Percentiles rank a stretch among this genome's conserved stretches.
Conservation (phyloP, 2,113 vertebrate genomes). For the Arenaria interpres region DNA sequence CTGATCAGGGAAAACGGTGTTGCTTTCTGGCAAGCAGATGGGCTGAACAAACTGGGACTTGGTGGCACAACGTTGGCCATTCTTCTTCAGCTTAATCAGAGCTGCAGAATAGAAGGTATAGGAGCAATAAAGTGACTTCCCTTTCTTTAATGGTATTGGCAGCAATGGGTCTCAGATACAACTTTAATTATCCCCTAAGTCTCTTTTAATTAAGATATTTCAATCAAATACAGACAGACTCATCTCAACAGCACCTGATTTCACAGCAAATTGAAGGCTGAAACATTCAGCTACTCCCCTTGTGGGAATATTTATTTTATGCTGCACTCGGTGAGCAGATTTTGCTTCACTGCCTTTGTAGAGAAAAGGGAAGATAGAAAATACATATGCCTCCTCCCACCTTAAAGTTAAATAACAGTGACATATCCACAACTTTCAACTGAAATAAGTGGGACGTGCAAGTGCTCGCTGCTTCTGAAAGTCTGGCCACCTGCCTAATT, state of each 20-base stretch:
- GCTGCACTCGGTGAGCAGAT: slow-evolving; percentile 24
- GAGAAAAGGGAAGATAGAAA: slow-evolving; percentile 6
- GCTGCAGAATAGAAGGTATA: slow-evolving; percentile 67
- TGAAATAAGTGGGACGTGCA: slow-evolving; percentile 47
- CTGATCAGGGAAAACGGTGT: slow-evolving; percentile 72
- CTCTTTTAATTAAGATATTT: slow-evolving; percentile 65
- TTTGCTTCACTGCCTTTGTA: slow-evolving; percentile 41
- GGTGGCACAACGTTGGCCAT: slow-evolving; percentile 80
- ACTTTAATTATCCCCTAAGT: slow-evolving; percentile 60
- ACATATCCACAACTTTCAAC: slow-evolving; percentile 32
- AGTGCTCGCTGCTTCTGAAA: slow-evolving; percentile 22
- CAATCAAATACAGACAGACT: slow-evolving; percentile 50
- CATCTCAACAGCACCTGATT: slow-evolving; percentile 54
- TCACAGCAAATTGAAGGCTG: slow-evolving; percentile 52
- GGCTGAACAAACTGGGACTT: slow-evolving; percentile 88
- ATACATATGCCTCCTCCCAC: slow-evolving; percentile 31
- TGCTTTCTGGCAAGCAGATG: slow-evolving; percentile 86
- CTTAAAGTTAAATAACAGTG: slow-evolving; percentile 54
- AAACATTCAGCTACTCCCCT: slow-evolving; percentile 38
- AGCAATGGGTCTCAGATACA: slow-evolving; percentile 48
- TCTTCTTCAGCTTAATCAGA: slow-evolving; percentile 90
- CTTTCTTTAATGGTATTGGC: slow-evolving; percentile 44
- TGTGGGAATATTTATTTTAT: slow-evolving; percentile 59
- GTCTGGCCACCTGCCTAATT: slow-evolving; percentile 9
- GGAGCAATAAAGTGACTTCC: slow-evolving; percentile 8